Evolutionary conservation across 2,888 invertebrate species (phyloP).

Genomic region (Rhodophaea formosa): DNA sequence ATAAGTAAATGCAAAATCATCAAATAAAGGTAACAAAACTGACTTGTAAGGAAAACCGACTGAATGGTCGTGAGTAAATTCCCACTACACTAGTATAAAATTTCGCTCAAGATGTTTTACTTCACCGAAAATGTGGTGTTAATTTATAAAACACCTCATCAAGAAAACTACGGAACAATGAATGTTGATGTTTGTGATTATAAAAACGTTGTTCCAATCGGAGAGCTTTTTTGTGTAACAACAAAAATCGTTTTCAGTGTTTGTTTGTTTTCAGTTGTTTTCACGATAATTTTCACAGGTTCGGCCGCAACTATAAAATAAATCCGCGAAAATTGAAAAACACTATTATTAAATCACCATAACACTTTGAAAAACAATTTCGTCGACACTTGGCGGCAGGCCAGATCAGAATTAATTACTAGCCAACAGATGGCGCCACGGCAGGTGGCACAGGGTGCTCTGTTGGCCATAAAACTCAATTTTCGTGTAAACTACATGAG

Average conservation of each 20-base stretch:
- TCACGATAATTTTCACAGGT: background rate
- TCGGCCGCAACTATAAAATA: conserved; percentile 21
- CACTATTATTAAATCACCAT: conserved; percentile 5
- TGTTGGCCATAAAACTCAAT: conserved; percentile 34
- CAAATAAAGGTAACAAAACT: background rate
- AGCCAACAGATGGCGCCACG: conserved; percentile 55
- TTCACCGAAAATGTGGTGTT: no score
- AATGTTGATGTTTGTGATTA: no score
- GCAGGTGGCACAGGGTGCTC: conserved; percentile 41
- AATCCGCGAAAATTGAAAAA: conserved; percentile 12
- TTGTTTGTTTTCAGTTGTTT: background rate
- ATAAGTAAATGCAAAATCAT: no score
- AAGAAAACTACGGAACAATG: no score
- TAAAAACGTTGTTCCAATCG: no score
- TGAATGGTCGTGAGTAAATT: no score
- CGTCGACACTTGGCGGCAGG: conserved; percentile 40
- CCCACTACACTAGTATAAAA: no score
- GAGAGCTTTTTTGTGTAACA: background rate
- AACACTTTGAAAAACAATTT: conserved; percentile 10
- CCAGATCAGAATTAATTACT: conserved; percentile 65
- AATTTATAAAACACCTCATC: no score
- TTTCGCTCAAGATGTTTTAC: no score
- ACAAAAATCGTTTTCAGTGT: background rate
- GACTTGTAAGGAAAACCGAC: no score
- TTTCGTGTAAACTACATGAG: conserved; percentile 15